These are phyloP conservation scores for Silurus aristotelis DNA, from an alignment of 2,797 vertebrate species.

Conservation along the genomic window DNA sequence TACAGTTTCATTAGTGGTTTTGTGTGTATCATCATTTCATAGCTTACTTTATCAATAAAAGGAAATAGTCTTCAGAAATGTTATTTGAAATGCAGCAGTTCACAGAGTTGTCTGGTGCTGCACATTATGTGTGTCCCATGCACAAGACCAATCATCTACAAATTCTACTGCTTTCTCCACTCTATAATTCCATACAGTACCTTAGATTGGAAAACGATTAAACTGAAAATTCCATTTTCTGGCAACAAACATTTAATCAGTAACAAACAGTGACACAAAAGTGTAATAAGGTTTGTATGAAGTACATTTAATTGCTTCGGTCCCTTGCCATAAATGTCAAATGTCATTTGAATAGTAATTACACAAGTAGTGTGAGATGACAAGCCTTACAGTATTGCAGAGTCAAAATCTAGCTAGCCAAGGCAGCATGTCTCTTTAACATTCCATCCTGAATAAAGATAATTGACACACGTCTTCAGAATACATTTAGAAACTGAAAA, in stretches of 20 bases:
- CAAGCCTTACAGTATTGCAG: neutral
- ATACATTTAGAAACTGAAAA: constrained; percentile 44
- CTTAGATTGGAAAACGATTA: neutral
- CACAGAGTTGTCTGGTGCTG: neutral
- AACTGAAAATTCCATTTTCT: neutral
- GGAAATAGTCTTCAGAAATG: neutral
- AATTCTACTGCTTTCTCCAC: neutral
- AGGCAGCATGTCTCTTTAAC: neutral
- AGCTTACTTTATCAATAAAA: neutral
- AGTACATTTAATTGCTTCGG: neutral
- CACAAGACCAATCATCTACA: neutral
- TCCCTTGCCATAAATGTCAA: neutral
- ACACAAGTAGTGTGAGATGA: neutral
- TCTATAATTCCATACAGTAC: neutral
- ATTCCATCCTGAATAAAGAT: constrained; percentile 26
- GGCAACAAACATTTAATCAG: neutral
- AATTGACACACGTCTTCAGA: constrained; percentile 31
- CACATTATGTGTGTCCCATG: neutral
- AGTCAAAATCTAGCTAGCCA: neutral
- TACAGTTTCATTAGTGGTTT: neutral
- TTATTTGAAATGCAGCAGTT: neutral
- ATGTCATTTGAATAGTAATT: constrained; percentile 9
- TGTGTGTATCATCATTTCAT: neutral
- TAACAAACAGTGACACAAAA: neutral
- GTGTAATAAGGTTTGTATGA: neutral